phyloP scores from a whole-genome alignment of 2,888 invertebrate species.

The Chaetogeoica ovagalla region DNA sequence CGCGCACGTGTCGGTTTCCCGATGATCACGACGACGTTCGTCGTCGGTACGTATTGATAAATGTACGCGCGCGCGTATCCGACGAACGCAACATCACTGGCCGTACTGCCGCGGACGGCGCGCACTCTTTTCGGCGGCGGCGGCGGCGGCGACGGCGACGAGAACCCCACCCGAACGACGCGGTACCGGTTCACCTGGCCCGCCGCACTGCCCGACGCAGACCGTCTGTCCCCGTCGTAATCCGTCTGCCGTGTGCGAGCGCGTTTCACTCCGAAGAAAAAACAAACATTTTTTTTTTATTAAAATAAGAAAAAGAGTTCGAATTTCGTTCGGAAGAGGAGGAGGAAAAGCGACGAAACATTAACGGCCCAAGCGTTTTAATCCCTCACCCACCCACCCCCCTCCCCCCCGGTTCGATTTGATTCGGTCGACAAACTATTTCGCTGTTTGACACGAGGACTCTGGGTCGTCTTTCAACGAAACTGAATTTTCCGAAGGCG shows the following conservation, averaged over 20 bases:
- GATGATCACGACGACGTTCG: background rate
- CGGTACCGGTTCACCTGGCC: conserved; percentile 44
- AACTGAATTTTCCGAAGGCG: too few relatives aligned
- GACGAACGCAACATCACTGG: conserved; percentile 27
- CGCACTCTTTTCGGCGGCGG: background rate
- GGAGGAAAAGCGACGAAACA: too few relatives aligned
- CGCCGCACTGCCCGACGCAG: background rate
- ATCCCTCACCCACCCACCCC: too few relatives aligned
- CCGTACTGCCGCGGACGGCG: conserved; percentile 32
- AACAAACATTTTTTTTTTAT: too few relatives aligned
- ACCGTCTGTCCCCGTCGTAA: conserved; percentile 27
- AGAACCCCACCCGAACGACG: background rate
- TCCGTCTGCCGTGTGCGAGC: background rate
- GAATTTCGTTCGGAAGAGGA: too few relatives aligned
- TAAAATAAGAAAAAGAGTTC: too few relatives aligned
- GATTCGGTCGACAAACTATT: too few relatives aligned
- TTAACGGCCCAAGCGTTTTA: too few relatives aligned
- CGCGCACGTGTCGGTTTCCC: background rate
- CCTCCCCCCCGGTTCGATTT: too few relatives aligned
- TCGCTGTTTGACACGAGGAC: too few relatives aligned
- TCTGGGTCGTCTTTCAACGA: too few relatives aligned
- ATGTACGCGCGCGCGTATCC: conserved; percentile 22
- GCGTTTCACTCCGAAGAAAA: too few relatives aligned
- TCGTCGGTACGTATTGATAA: background rate
- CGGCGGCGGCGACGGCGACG: background rate